Evolutionary conservation across 35 echinoderm and acorn worm genomes (phyloP).

Genomic region (Ophiothrix spiculata): DNA sequence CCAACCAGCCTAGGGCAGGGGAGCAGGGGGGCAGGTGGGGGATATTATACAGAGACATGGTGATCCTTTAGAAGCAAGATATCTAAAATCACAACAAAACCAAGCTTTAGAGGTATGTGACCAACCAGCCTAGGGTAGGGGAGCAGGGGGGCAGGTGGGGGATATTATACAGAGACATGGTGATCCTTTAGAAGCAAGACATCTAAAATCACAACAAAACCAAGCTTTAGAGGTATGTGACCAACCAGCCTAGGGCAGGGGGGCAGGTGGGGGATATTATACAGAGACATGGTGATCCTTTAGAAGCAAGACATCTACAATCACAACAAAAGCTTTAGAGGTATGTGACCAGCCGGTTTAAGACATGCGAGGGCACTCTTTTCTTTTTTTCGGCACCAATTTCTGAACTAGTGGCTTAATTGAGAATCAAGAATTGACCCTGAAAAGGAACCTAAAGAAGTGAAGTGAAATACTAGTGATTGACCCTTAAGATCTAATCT

Average conservation of each 20-base stretch:
- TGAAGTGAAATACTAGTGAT: no score
- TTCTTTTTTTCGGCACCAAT: no score
- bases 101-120: conserved; percentile 26
- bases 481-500: no score
- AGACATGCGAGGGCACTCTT: not conserved
- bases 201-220: conserved; percentile 7
- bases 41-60: no score
- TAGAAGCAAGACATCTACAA: conserved; percentile 16
- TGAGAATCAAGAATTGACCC: no score
- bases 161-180: no score
- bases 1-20: not conserved
- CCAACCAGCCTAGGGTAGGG: not conserved
- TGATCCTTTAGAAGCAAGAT: conserved; percentile 7
- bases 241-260: not conserved
- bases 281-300: conserved; percentile 11
- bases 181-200: conserved; percentile 9
- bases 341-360: no score
- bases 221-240: conserved; percentile 29
- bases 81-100: conserved; percentile 11
- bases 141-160: not conserved
- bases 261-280: not conserved
- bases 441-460: no score
- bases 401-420: no score
- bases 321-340: conserved; percentile 16
- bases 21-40: not conserved